Percentiles rank a stretch among this genome's conserved stretches.
phyloP scores from a whole-genome alignment of 2,797 vertebrate species.

The Sebastes flavidus region DNA sequence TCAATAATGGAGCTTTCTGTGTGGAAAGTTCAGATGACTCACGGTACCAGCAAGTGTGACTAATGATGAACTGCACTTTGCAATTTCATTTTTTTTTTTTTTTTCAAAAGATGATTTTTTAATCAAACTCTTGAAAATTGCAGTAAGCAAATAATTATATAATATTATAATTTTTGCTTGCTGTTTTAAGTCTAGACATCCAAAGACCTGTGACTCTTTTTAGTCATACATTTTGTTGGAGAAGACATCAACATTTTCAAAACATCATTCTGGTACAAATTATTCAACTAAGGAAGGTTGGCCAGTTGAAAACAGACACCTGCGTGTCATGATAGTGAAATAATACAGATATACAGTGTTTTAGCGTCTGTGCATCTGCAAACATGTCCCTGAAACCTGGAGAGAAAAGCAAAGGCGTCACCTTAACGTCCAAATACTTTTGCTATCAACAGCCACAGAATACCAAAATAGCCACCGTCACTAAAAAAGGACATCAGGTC shows the following conservation, averaged over 20 bases:
- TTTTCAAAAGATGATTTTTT: background rate
- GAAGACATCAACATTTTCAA: background rate
- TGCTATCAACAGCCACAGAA: background rate
- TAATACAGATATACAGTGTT: background rate
- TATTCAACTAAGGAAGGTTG: background rate
- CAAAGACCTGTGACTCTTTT: background rate
- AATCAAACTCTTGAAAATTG: background rate
- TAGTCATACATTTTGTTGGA: background rate
- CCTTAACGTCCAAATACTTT: background rate
- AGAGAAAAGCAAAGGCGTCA: background rate
- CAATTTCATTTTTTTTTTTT: background rate
- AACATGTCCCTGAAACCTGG: background rate
- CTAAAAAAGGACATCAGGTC: background rate
- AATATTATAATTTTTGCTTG: background rate
- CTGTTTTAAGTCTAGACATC: background rate
- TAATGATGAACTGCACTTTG: background rate
- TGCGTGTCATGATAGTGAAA: background rate
- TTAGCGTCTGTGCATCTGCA: background rate
- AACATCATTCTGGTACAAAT: background rate
- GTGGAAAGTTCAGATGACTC: slow-evolving; percentile 3
- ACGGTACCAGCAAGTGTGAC: background rate
- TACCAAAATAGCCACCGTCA: background rate
- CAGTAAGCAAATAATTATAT: background rate
- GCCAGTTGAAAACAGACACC: background rate
- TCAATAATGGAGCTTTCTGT: background rate